A percentile compares a stretch with the other conserved stretches of the same genome.
Conservation (phyloP, 1,140 invertebrate species). For the Drosophila bocqueti region DNA sequence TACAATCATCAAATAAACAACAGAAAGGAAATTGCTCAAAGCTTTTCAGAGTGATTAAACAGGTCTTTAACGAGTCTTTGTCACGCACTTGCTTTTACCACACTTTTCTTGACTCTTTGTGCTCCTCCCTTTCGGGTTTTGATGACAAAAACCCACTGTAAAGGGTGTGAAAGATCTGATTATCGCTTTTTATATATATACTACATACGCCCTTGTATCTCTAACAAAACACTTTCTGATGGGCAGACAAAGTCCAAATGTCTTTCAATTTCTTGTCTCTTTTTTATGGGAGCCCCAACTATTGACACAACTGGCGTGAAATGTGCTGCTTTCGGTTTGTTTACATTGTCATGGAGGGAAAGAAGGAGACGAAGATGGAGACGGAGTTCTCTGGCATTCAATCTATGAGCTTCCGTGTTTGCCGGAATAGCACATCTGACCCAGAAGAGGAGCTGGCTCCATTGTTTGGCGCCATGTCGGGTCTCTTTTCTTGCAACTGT, state of each 20-base stretch:
- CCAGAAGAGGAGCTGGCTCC: conserved; percentile 27
- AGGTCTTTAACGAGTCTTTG: conserved; percentile 27
- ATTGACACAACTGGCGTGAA: conserved; percentile 74
- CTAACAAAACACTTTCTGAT: conserved; percentile 36
- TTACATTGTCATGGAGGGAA: conserved; percentile 25
- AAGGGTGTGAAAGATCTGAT: conserved; percentile 44
- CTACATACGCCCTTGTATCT: conserved; percentile 25
- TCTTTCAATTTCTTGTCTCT: conserved; percentile 12
- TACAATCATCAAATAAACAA: background rate
- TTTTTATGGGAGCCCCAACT: conserved; percentile 40
- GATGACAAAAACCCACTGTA: conserved; percentile 32
- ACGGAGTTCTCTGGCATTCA: conserved; percentile 32
- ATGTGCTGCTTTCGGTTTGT: conserved; percentile 48
- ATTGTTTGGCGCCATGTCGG: conserved; percentile 53
- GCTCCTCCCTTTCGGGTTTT: background rate
- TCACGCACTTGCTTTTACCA: conserved; percentile 52
- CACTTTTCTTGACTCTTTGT: conserved; percentile 11
- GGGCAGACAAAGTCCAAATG: background rate
- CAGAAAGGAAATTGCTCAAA: background rate
- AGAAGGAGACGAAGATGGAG: background rate
- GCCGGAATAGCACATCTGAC: conserved; percentile 19
- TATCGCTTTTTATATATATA: conserved; percentile 19
- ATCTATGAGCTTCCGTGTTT: conserved; percentile 68
- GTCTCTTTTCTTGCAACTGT: conserved; percentile 16
- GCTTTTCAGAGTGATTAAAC: conserved; percentile 4